phyloP scores from a whole-genome alignment of 2,113 vertebrate genomes.

The Acrocephalus kingi region DNA sequence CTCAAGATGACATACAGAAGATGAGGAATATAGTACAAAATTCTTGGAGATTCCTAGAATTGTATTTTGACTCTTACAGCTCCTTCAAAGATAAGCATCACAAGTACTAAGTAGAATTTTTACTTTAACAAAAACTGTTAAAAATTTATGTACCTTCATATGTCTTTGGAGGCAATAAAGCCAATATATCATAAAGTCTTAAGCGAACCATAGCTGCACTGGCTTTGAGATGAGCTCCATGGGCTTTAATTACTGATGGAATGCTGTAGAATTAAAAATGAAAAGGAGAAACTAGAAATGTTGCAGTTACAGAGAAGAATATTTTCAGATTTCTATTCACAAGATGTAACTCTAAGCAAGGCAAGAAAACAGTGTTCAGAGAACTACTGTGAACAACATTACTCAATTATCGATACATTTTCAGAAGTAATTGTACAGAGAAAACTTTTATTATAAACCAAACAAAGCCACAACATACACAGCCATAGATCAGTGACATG shows the following conservation, averaged over 20 bases:
- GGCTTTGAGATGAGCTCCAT: slow-evolving; percentile 96
- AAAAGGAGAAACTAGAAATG: not conserved
- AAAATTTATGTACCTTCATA: slow-evolving; percentile 87
- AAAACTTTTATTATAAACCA: not conserved
- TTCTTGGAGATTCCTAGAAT: not conserved
- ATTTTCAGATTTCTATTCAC: not conserved
- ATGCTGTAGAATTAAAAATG: slow-evolving; percentile 75
- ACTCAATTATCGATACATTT: not conserved
- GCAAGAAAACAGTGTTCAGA: not conserved
- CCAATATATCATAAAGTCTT: slow-evolving; percentile 95
- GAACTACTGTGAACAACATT: not conserved
- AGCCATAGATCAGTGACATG: not conserved
- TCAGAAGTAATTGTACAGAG: not conserved
- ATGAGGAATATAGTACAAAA: not conserved
- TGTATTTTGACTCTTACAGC: not conserved
- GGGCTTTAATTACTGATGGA: slow-evolving; percentile 94
- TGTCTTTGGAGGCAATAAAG: slow-evolving; percentile 95
- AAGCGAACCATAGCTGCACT: slow-evolving; percentile 98
- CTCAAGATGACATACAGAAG: not conserved
- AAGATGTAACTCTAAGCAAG: not conserved
- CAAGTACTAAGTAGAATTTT: not conserved
- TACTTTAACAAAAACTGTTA: not conserved
- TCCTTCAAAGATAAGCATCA: not conserved
- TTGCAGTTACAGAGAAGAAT: not conserved
- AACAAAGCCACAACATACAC: not conserved